phyloP scores from a whole-genome alignment of 30 jellyfish, hydroid and myxozoan species.

The Aurelia aurita region DNA sequence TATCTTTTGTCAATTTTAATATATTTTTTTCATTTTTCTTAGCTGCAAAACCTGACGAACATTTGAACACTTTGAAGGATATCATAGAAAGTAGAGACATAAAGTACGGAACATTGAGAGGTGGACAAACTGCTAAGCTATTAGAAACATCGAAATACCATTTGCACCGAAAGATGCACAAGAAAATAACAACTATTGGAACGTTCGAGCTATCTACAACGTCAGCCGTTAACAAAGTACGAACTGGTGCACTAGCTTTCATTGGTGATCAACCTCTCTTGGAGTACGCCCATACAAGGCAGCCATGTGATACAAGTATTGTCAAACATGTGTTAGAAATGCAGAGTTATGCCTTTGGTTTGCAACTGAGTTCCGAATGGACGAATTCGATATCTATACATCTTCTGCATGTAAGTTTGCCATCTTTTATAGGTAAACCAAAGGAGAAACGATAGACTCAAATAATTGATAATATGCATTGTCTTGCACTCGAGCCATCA shows the following conservation, averaged over 20 bases:
- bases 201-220: constrained; percentile 19
- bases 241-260: constrained; percentile 61
- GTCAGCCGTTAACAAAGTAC: constrained; percentile 68
- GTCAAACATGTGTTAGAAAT: constrained; percentile 68
- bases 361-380: constrained; percentile 84
- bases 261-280: constrained; percentile 76
- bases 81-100: constrained; percentile 36
- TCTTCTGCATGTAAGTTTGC: constrained; percentile 34
- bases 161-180: constrained; percentile 62
- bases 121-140: constrained; percentile 58
- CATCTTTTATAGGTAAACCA: background rate
- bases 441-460: background rate
- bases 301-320: constrained; percentile 82
- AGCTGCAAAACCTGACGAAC: constrained; percentile 46
- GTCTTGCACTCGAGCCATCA: no score
- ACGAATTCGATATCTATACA: constrained; percentile 75
- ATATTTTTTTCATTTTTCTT: background rate
- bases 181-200: constrained; percentile 15
- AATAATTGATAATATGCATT: no score
- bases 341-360: constrained; percentile 81
- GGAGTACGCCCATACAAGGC: constrained; percentile 39
- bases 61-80: constrained; percentile 60
- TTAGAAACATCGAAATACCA: constrained; percentile 54
- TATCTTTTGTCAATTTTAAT: background rate
- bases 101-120: constrained; percentile 55